Evolutionary conservation across 2,113 vertebrate species (phyloP), one percentile per base, ranked within the genome.

Genomic region (Zosterops japonicus): DNA sequence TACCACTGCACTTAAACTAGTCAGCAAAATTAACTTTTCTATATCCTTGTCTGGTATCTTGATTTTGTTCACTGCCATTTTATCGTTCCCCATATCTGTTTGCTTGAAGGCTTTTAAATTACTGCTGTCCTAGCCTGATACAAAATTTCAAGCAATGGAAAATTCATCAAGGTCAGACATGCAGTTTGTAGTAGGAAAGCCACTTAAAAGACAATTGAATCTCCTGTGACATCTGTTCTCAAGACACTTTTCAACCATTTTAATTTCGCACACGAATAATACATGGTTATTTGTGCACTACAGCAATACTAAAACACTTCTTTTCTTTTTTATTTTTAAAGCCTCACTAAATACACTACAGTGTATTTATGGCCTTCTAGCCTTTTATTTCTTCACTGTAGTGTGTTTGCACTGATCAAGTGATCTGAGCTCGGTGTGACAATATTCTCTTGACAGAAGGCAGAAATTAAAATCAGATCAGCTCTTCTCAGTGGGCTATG

Each of bases 401-500:
- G 2, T 56, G 46, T 60, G 36, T 55, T n/a, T 77, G 9, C 12
- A 39, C 11, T 87, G 50, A 79, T 1, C 8, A 79, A 78, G 27
- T 14, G 52, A 29, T 24, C 5, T 50, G 47, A 47, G 2, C 2
- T 56, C 14, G 1, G 4, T 59, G 8, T 42, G 52, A 85, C 25
- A 79, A 14, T 31, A 68, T 50, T 50, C 15, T 16, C 76, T 78
- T 59, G 33, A 67, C 10, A 78, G 56, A 78, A 57, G 14, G 22
- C 4, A 59, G 14, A 87, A 74, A 46, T 27, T 59, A 39, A 61
- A 91, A 87, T 27, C 20, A 63, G 25, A 63, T 75, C 20, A 33
- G 5, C 4, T 33, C 25, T 42, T 21, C 2, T 2, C 2, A 1
- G 41, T 56, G 16, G 86, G 3, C 20, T 53, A 4, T 3, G 1